phyloP scores from a whole-genome alignment of 2,888 invertebrate genomes.

The Eilema depressum region DNA sequence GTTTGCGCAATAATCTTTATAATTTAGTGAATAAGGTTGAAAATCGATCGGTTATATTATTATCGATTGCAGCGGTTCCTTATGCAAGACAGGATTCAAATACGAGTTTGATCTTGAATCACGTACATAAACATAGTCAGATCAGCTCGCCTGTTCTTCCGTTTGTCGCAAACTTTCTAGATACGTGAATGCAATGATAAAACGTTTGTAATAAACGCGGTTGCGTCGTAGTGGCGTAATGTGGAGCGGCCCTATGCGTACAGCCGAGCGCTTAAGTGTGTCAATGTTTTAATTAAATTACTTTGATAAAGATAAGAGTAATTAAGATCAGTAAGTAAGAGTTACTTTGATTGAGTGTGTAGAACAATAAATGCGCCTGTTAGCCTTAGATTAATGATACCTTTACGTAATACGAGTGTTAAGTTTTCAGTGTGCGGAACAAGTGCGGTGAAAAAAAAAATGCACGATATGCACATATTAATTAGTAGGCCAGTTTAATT shows the following conservation, averaged over 20 bases:
- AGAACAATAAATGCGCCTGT: constrained; percentile 28
- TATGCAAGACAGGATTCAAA: constrained; percentile 66
- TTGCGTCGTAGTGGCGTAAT: constrained; percentile 48
- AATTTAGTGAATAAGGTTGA: constrained; percentile 40
- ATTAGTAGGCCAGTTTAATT: constrained; percentile 24
- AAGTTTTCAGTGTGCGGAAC: constrained; percentile 9
- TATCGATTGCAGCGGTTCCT: constrained; percentile 43
- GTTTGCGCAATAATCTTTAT: constrained; percentile 36
- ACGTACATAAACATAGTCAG: constrained; percentile 62
- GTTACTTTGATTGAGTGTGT: not conserved
- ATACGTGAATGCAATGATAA: constrained; percentile 73
- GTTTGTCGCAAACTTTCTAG: constrained; percentile 78
- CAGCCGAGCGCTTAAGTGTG: constrained; percentile 65
- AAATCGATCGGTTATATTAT: constrained; percentile 35
- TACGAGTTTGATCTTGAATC: constrained; percentile 64
- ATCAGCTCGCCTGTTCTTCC: constrained; percentile 69
- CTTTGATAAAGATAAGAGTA: constrained; percentile 52
- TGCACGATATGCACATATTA: constrained; percentile 2
- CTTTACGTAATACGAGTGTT: constrained; percentile 35
- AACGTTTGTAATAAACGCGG: constrained; percentile 42
- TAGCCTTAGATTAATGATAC: constrained; percentile 29
- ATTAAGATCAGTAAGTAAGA: constrained; percentile 50
- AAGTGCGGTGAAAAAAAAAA: not conserved
- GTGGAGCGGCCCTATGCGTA: constrained; percentile 57
- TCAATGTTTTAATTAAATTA: constrained; percentile 71